Evolutionary conservation across 2,113 vertebrate species (phyloP), one percentile per base, ranked within the genome.

Genomic region (Notiomystis cincta): DNA sequence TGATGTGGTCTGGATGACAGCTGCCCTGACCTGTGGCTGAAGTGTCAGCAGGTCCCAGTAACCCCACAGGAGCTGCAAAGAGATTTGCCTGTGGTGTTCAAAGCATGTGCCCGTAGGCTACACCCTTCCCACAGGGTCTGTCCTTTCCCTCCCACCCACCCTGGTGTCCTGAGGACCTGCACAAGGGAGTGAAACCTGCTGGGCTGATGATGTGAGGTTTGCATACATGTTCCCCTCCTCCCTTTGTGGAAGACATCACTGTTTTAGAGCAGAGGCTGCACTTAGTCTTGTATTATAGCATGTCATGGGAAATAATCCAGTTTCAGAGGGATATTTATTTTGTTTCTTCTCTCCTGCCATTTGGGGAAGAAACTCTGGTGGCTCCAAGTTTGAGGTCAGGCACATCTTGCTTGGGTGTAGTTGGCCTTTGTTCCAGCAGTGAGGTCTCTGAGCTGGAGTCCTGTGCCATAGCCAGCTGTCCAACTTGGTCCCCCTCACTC

Each of bases 251-350:
- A 93, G 84, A 53, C 24, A 13, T 93, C 3, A 1, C 30, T 54
- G 54, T 51, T 76, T 25, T 28, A 71, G 50, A 65, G 88, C 62
- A 6, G 56, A 67, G 61, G 51, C 79, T 93, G 38, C 51, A 11
- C 71, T 65, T 45, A 65, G 58, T 72, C 51, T 76, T 61, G 62
- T 85, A 51, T 42, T 5, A 5, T 27, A 89, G 93, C 61, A 70
- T 48, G 57, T 87, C 0, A 0, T 72, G 78, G 45, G 67, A 78
- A 48, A 50, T 75, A n/a, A 64, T 17, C 80, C 4, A 3, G 4
- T 95, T 91, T 78, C 37, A 57, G 84, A 64, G 50, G 71, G 66
- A 13, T 93, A 53, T 97, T 93, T 96, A 80, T 94, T 92, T 76
- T 10, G 12, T 81, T 92, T 67, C 77, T 94, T 15, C 8, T 57